Base-by-base conservation (phyloP, 1,140 invertebrate genomes). In the Anthonomus grandis region DNA sequence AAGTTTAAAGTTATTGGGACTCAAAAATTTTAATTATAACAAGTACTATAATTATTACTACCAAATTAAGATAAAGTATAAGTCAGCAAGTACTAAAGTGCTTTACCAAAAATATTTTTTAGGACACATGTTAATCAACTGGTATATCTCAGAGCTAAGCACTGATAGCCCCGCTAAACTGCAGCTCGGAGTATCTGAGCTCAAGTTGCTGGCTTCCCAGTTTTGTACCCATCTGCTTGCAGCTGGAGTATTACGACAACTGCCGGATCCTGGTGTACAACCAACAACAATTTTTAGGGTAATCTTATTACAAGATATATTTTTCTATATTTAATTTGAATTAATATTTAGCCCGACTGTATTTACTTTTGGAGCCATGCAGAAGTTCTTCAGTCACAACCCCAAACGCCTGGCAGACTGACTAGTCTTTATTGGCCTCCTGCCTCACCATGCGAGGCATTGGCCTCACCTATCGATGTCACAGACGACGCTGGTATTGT, bases 61-160 rank as follows among this genome's bases (percentile, higher is more conserved):
- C n/a, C n/a, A n/a, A n/a, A n/a, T n/a, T n/a, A n/a, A n/a, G n/a
- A n/a, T n/a, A n/a, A n/a, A n/a, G n/a, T n/a, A n/a, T n/a, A n/a
- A n/a, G n/a, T n/a, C n/a, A n/a, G n/a, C n/a, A n/a, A n/a, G n/a
- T n/a, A n/a, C n/a, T n/a, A n/a, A n/a, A n/a, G n/a, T n/a, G n/a
- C n/a, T n/a, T n/a, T n/a, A n/a, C n/a, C n/a, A n/a, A n/a, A n/a
- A 31, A 31, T 31, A 8, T 57, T 45, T 59, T 63, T 68, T 75
- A 95, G 93, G 92, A 70, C 86, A 93, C 75, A 92, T 93, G 86
- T 78, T 96, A 60, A 78, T 93, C 41, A 90, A 92, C 70, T 93
- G 91, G 90, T 82, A 94, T 57, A 78, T 88, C 47, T 90, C 89
- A 12, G 84, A 87, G n/a, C 81, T 89, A 55, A 77, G 79, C 38